Evolutionary conservation across 2,797 vertebrate genomes (phyloP), one percentile per base, ranked within the genome.

Genomic region (Spheniscus humboldti): DNA sequence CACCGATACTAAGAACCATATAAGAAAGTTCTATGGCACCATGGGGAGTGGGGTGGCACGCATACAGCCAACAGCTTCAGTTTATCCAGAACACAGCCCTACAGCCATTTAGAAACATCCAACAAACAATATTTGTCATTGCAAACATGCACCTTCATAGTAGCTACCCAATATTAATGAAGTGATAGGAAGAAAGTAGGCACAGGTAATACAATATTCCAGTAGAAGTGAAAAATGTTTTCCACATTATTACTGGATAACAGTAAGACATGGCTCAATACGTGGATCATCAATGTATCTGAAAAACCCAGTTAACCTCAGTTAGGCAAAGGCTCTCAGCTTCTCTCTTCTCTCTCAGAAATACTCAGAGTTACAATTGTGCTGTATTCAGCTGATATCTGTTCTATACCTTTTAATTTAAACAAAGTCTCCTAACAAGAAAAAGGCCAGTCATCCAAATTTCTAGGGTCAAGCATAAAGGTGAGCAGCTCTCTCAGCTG

Each of bases 31-130:
- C 24, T 20, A 1, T 0, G 27, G 71, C 22, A 68, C 27, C 60
- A 16, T 0, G 0, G 48, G 53, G 48, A 31, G 31, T 7, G 5
- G 39, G 47, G 30, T n/a, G 52, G 43, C 30, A 73, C 3, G 1
- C 41, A 4, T 0, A 17, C 10, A 73, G 64, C 27, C 90, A 45
- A 6, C 45, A 71, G 75, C 31, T 76, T 77, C 1, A 0, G 27
- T 20, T 62, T 22, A 7, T 8, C 27, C 67, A 2, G 2, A 74
- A 79, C 55, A 55, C 52, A 66, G 50, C 45, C 31, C 31, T 18
- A 4, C 52, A 77, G 56, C 12, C 82, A 28, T 33, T 52, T 24
- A 35, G 37, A 76, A 73, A 24, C 63, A 50, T 4, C 80, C 88
- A 66, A 16, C 76, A 47, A 68, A 11, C 0, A 2, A 5, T n/a